Base-by-base conservation (phyloP, 30 jellyfish, hydroid and myxozoan species). In the Clytia hemisphaerica region DNA sequence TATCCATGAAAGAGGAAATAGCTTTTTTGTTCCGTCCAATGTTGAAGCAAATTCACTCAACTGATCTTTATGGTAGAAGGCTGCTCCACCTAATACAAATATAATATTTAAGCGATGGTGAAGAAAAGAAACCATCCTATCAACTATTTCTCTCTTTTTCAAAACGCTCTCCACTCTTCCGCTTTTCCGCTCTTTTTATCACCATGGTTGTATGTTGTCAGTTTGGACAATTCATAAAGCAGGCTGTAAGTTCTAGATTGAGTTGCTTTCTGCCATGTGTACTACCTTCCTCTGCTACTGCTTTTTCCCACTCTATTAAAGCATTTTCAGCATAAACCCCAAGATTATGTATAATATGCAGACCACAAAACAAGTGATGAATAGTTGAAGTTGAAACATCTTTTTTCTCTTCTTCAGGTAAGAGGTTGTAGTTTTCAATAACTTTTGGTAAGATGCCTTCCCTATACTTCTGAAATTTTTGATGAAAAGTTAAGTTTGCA, bases 281-380 rank as follows among this genome's bases (percentile, higher is more conserved):
- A 29, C 42, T 64, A 3, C 42, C 31, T 1, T 36, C 77, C 1
- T 42, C 33, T 2, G 79, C 16, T 6, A 28, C 72, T 24, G 47
- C 7, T 30, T 67, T 67, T 16, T n/a, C 79, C 45, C 45, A 67
- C 28, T 67, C 73, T 44, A 24, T 67, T 28, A 67, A 22, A 6
- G 79, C 79, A 1, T 19, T 67, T 30, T 67, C 79, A 19, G 79
- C 79, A 42, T 67, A 67, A 14, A 67, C 5, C 14, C 79, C 79
- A 40, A 40, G 71, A 50, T 67, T 67, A 36, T 67, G 72, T 25
- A 67, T 47, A 21, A 67, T 67, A 67, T 67, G 79, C 25, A 67
- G 30, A 10, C 48, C 79, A 67, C 79, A 67, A 30, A 67, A 67
- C 5, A 67, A 66, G 31, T 67, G 79, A 42, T 67, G 45, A 31